These are phyloP conservation scores for Paelopatides confundens DNA, from an alignment of 53 echinoderm and acorn worm species.

Conservation along the genomic window DNA sequence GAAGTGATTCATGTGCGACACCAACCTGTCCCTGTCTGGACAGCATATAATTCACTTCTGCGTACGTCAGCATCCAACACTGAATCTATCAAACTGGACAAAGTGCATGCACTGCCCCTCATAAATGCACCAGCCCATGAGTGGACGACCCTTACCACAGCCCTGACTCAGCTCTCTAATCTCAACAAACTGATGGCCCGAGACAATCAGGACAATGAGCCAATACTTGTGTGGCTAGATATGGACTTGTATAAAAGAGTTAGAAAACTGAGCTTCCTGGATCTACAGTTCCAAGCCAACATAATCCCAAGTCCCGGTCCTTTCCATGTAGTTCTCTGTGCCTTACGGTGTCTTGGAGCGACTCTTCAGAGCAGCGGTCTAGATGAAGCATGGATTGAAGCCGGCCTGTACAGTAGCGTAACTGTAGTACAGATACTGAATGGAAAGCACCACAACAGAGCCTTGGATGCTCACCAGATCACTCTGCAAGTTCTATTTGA, in stretches of 20 bases:
- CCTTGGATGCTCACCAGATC: constrained; percentile 50
- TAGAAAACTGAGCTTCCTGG: constrained; percentile 48
- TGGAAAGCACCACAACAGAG: constrained; percentile 58
- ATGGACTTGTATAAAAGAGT: constrained; percentile 69
- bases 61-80: not conserved
- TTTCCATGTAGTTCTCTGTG: constrained; percentile 58
- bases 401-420: constrained; percentile 50
- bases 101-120: constrained; percentile 50
- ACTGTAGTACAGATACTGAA: constrained; percentile 54
- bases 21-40: constrained; percentile 46
- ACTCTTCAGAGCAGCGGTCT: constrained; percentile 61
- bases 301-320: constrained; percentile 42
- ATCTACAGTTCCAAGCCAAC: constrained; percentile 49
- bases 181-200: constrained; percentile 14
- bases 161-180: constrained; percentile 21
- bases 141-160: constrained; percentile 58
- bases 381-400: constrained; percentile 53
- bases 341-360: constrained; percentile 53
- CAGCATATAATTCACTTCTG: constrained; percentile 33
- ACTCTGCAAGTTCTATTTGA: constrained; percentile 61
- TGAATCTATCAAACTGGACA: constrained; percentile 16
- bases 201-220: not conserved
- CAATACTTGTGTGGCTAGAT: constrained; percentile 27
- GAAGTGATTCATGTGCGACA: constrained; percentile 33
- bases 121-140: constrained; percentile 69